Conservation (phyloP, 2,797 vertebrate genomes). For the Antrozous pallidus region DNA sequence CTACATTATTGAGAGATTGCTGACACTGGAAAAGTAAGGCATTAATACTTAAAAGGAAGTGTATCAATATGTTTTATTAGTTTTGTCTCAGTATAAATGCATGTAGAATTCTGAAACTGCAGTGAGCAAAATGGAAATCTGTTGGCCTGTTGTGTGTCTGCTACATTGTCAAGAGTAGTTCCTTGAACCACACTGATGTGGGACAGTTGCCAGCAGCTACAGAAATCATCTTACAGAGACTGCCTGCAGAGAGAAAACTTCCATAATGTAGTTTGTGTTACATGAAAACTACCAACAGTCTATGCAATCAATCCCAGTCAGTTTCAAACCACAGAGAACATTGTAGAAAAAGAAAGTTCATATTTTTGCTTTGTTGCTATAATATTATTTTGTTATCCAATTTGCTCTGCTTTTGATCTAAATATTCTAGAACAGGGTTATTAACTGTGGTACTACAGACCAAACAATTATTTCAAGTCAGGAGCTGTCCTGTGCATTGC, state of each 20-base stretch:
- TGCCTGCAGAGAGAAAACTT: not conserved
- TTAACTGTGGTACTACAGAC: not conserved
- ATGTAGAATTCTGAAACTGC: constrained; percentile 30
- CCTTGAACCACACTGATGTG: constrained; percentile 21
- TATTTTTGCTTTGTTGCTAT: not conserved
- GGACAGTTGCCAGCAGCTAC: not conserved
- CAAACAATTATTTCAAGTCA: not conserved
- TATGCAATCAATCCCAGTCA: not conserved
- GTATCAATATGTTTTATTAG: constrained; percentile 58
- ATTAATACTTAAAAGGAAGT: constrained; percentile 50
- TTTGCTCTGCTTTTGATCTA: not conserved
- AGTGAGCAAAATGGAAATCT: not conserved
- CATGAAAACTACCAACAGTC: not conserved
- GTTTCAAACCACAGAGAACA: constrained; percentile 33
- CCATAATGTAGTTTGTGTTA: not conserved
- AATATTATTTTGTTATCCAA: not conserved
- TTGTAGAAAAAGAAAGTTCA: constrained; percentile 47
- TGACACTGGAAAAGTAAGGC: constrained; percentile 27
- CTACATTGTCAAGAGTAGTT: constrained; percentile 25
- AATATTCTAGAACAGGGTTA: not conserved
- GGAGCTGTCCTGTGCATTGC: too few relatives aligned
- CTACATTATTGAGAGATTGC: constrained; percentile 39
- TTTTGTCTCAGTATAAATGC: constrained; percentile 41
- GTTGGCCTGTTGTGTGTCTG: not conserved
- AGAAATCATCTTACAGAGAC: not conserved